Evolutionary conservation across 2,888 invertebrate species (phyloP).

Genomic region (Ormyrus rosae): DNA sequence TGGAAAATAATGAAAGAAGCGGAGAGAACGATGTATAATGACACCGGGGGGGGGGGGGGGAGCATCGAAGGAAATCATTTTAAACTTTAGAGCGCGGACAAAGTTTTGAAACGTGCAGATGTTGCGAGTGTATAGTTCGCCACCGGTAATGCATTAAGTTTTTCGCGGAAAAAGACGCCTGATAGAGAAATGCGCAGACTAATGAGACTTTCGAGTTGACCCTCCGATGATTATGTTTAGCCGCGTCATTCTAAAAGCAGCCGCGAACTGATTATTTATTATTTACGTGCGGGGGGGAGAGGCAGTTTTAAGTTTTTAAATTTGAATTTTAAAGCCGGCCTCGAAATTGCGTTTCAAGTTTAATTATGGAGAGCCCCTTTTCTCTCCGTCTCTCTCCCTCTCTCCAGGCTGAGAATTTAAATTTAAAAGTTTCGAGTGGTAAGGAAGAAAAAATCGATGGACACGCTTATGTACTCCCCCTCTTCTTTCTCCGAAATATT

Average conservation of each 20-base stretch:
- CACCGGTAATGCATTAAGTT: constrained; percentile 15
- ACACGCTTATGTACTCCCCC: not conserved
- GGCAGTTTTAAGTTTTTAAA: constrained; percentile 34
- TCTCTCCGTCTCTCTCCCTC: not conserved
- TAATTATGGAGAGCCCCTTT: constrained; percentile 32
- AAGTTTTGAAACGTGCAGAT: constrained; percentile 45
- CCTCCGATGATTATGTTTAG: constrained; percentile 40
- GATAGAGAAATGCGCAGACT: not conserved
- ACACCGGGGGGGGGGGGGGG: constrained; percentile 27
- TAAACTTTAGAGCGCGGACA: constrained; percentile 45
- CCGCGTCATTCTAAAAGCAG: constrained; percentile 28
- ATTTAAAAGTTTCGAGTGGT: constrained; percentile 33
- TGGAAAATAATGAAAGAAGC: too few relatives aligned
- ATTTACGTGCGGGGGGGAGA: constrained; percentile 17
- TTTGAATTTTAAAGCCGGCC: constrained; percentile 42
- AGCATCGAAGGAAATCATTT: constrained; percentile 46
- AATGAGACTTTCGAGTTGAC: constrained; percentile 49
- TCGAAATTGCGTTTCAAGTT: constrained; percentile 41
- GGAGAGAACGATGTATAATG: constrained; percentile 41
- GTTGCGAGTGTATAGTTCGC: constrained; percentile 14
- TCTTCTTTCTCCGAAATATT: not conserved
- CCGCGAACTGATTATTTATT: constrained; percentile 41
- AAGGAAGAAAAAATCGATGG: constrained; percentile 30
- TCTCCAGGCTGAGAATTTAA: constrained; percentile 22
- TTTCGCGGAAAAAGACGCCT: constrained; percentile 10